A percentile compares a stretch with the other conserved stretches of the same genome.
Evolutionary conservation across 2,113 vertebrate species (phyloP).

Genomic region (Oceanites oceanicus): DNA sequence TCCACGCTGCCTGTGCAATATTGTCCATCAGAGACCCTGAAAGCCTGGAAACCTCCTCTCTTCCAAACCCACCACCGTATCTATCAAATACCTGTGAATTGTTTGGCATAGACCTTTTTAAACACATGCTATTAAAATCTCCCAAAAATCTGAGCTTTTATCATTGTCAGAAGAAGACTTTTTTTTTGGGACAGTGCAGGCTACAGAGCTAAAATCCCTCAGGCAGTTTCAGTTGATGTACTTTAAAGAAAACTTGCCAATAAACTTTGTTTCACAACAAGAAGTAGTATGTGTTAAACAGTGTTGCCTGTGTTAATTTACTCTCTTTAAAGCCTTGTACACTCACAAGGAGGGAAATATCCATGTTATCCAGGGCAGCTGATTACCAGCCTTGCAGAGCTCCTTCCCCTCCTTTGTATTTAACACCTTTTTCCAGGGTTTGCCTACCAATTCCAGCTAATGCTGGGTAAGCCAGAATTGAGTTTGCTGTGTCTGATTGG

Average conservation of each 20-base stretch:
- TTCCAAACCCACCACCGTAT: background rate
- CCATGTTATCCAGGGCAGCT: accelerated
- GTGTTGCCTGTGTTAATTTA: background rate
- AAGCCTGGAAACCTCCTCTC: background rate
- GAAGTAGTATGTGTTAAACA: background rate
- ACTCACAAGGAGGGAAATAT: background rate
- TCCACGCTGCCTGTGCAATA: background rate
- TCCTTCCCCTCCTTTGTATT: background rate
- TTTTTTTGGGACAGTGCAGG: background rate
- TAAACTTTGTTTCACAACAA: background rate
- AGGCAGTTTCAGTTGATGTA: background rate
- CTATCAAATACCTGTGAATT: background rate
- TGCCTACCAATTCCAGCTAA: background rate
- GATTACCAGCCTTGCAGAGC: background rate
- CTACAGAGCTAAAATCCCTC: background rate
- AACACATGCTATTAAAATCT: background rate
- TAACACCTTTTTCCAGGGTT: background rate
- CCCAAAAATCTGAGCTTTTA: background rate
- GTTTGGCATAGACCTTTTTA: background rate
- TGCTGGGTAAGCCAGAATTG: accelerated
- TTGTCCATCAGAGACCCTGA: background rate
- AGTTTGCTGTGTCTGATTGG: background rate
- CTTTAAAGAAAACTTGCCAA: background rate
- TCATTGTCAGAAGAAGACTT: background rate
- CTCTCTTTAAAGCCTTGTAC: background rate